Evolutionary conservation across 2,113 vertebrate genomes (phyloP), one percentile per base, ranked within the genome.

Genomic region (Balaeniceps rex): DNA sequence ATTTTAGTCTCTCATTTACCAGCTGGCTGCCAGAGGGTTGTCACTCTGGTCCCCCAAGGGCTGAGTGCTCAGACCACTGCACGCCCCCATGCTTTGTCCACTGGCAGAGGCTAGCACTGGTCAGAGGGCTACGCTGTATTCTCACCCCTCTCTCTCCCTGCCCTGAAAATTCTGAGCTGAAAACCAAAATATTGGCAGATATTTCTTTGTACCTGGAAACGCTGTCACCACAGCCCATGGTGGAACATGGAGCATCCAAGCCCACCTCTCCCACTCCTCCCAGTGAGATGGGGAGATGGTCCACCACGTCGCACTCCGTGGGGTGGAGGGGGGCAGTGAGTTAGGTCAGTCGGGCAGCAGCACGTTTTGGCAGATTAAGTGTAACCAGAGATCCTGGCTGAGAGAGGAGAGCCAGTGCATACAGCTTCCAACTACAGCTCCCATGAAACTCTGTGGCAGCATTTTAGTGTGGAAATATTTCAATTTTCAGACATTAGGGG

Each of bases 381-480:
- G 3, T 47, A 80, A 65, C 63, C 57, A 82, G 78, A 85, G 44
- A 69, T 60, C 17, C 68, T 74, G 66, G 11, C 47, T 78, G 38
- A 75, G 76, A 70, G 47, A 64, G 12, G 23, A 89, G 34, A 69
- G 44, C 3, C 1, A 1, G 23, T 51, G 8, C 9, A 3, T 64
- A 51, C 2, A 0, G 44, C 44, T 87, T 89, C 57, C 69, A 89
- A 28, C 52, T 44, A 82, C 49, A 84, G 46, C 26, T 91, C 44
- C 65, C 38, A 61, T 24, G 66, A 83, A 94, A 95, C 19, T 83
- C 51, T 72, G 42, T 76, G 63, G 63, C 69, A 89, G 29, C 29
- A 49, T 79, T 92, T 95, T 63, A 83, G n/a, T 57, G 38, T 51
- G 54, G 74, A 94, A 96, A 88, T 78, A 90, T 54, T 94, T 92